phyloP scores from a whole-genome alignment of 2,797 vertebrate genomes.

The Danio tinwini region DNA sequence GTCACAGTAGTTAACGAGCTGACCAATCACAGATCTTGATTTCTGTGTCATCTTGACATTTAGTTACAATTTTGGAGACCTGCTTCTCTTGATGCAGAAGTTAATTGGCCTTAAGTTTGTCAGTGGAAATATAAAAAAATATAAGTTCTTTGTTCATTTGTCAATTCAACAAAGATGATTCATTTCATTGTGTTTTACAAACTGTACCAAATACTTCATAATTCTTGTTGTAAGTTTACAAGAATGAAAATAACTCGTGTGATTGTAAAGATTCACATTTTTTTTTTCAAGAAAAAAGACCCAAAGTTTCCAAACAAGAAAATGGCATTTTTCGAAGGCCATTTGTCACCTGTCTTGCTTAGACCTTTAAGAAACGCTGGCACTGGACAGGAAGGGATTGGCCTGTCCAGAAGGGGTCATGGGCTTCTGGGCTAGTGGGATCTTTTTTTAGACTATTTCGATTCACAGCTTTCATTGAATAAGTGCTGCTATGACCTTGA shows the following conservation, averaged over 20 bases:
- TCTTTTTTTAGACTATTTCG: slow-evolving; percentile 16
- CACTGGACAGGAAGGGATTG: not conserved
- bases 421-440: not conserved
- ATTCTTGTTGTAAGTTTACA: not conserved
- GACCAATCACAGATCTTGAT: too few species aligned
- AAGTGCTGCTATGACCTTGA: not conserved
- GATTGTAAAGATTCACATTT: not conserved
- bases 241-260: not conserved
- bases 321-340: not conserved
- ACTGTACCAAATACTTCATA: too few species aligned
- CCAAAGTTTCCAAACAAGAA: not conserved
- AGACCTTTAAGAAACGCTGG: not conserved
- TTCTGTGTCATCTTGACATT: too few species aligned
- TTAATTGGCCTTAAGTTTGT: too few species aligned
- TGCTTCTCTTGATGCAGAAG: too few species aligned
- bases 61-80: too few species aligned
- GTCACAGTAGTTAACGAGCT: too few species aligned
- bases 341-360: not conserved
- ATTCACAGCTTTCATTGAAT: not conserved
- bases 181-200: too few species aligned
- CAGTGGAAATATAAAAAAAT: too few species aligned
- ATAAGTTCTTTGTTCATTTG: too few species aligned
- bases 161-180: too few species aligned
- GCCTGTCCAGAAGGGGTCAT: slow-evolving; percentile 23
- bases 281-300: not conserved